Conservation (phyloP, 1,140 invertebrate species). For the Neomicropteryx cornuta region DNA sequence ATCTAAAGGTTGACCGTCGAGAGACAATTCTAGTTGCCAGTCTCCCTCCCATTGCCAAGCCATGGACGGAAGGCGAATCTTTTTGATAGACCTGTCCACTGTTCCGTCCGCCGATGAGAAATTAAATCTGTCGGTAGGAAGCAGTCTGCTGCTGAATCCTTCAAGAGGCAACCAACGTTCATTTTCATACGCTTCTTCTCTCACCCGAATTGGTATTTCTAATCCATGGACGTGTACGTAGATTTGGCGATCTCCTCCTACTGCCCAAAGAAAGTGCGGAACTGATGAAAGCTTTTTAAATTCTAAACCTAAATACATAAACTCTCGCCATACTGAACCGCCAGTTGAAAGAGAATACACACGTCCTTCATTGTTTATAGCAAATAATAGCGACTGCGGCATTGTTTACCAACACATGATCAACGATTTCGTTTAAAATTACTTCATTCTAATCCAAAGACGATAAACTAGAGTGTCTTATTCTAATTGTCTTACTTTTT, state of each 20-base stretch:
- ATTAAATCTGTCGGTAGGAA: slow-evolving; percentile 77
- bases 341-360: slow-evolving; percentile 71
- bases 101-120: slow-evolving; percentile 78
- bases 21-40: slow-evolving; percentile 79
- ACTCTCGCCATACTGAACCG: slow-evolving; percentile 71
- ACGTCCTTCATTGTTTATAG: slow-evolving; percentile 76
- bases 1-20: slow-evolving; percentile 77
- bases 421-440: too few relatives aligned
- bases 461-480: too few relatives aligned
- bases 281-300: slow-evolving; percentile 79
- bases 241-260: slow-evolving; percentile 83
- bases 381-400: too few relatives aligned
- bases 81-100: slow-evolving; percentile 61
- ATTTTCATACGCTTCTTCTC: slow-evolving; percentile 87
- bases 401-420: too few relatives aligned
- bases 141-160: slow-evolving; percentile 68
- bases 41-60: slow-evolving; percentile 92
- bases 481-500: too few relatives aligned
- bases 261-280: slow-evolving; percentile 78
- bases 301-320: slow-evolving; percentile 72
- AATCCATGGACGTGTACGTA: slow-evolving; percentile 81
- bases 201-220: slow-evolving; percentile 81
- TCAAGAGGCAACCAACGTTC: slow-evolving; percentile 86
- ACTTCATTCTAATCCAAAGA: too few relatives aligned
- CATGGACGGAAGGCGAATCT: slow-evolving; percentile 76